Conservation (phyloP, 2,113 vertebrate species). For the Leuciscus idus region DNA sequence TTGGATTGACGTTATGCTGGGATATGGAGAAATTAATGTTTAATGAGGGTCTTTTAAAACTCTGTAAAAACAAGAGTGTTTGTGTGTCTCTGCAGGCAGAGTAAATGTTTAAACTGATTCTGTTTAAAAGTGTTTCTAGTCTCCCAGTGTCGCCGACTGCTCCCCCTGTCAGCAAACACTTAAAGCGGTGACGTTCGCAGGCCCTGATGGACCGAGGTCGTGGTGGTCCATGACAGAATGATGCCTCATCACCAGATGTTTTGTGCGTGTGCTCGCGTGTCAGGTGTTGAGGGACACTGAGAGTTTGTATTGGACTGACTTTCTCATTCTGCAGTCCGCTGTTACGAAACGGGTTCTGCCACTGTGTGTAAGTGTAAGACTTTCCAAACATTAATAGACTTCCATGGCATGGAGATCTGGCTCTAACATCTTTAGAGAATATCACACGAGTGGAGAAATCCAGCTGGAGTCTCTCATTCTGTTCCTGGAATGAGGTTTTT, state of each 20-base stretch:
- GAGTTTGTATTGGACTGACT: slow-evolving; percentile 41
- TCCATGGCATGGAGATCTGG: not conserved
- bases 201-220: not conserved
- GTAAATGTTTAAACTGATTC: slow-evolving; percentile 18
- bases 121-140: slow-evolving; percentile 20
- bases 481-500: slow-evolving; percentile 1
- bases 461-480: slow-evolving; percentile 17
- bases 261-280: not conserved
- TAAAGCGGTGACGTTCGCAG: not conserved
- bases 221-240: slow-evolving; percentile 24
- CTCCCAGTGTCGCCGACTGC: not conserved
- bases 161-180: not conserved
- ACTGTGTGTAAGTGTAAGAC: not conserved
- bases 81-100: slow-evolving; percentile 16
- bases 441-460: not conserved
- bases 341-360: not conserved
- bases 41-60: slow-evolving; percentile 3
- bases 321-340: not conserved
- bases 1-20: slow-evolving; percentile 19
- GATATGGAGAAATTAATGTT: not conserved
- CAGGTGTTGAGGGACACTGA: slow-evolving; percentile 36
- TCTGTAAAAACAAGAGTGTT: slow-evolving; percentile 7
- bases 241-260: not conserved
- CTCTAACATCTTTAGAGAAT: not conserved
- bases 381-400: slow-evolving; percentile 33